Conservation (phyloP, 2,797 vertebrate genomes). For the Rhodeus uyekii region DNA sequence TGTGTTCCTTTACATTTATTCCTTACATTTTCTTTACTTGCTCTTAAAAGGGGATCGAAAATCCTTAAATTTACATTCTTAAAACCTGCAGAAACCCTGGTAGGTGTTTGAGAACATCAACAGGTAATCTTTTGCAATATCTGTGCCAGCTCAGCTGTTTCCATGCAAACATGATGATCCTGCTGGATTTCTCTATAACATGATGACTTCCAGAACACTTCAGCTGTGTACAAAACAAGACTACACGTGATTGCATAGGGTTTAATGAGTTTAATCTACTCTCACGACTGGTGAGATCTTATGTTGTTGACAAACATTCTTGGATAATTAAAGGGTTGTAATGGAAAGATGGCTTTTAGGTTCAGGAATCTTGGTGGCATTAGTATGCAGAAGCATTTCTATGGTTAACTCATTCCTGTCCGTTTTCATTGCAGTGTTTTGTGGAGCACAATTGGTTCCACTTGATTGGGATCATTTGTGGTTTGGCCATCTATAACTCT, state of each 20-base stretch:
- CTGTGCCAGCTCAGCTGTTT: slow-evolving; percentile 44
- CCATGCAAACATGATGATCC: slow-evolving; percentile 52
- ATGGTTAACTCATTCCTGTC: neutral
- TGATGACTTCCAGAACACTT: slow-evolving; percentile 24
- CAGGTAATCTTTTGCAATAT: slow-evolving; percentile 26
- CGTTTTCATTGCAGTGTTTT: slow-evolving; percentile 85
- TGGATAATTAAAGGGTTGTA: neutral
- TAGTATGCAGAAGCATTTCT: neutral
- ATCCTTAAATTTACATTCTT: too few species aligned
- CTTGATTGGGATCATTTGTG: slow-evolving; percentile 94
- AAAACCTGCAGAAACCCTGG: too few species aligned
- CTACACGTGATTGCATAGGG: neutral
- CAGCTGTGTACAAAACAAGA: slow-evolving; percentile 62
- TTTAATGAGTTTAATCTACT: neutral
- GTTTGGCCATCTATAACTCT: slow-evolving; percentile 97
- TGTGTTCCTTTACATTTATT: too few species aligned
- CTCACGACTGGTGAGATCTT: neutral
- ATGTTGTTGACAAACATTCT: neutral
- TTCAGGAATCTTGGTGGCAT: neutral
- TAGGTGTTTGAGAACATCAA: slow-evolving; percentile 7
- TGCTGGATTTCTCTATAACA: slow-evolving; percentile 23
- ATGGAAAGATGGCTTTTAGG: neutral
- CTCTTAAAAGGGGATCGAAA: too few species aligned
- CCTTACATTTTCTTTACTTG: too few species aligned
- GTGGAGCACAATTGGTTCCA: slow-evolving; percentile 99